A percentile compares a stretch with the other conserved stretches of the same genome.
Evolutionary conservation across 2,888 invertebrate species (phyloP).

Genomic region (Torymus aiolomorphi): DNA sequence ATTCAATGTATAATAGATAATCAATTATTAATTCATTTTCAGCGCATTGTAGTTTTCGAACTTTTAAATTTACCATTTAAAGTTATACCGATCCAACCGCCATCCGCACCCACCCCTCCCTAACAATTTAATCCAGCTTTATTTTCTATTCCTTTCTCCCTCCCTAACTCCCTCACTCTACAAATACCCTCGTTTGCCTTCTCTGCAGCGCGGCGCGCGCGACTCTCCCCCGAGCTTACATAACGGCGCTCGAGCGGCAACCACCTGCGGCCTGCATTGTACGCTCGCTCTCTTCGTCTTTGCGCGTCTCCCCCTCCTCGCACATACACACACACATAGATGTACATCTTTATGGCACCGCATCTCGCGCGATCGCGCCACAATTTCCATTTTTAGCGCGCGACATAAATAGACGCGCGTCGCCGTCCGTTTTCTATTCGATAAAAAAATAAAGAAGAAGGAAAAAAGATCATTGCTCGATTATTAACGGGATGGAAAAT

Average conservation of each 20-base stretch:
- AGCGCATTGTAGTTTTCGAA: too few relatives aligned
- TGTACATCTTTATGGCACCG: slow-evolving; percentile 8
- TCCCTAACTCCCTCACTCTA: neutral
- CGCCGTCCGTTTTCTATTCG: neutral
- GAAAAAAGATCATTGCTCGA: too few relatives aligned
- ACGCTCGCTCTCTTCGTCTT: neutral
- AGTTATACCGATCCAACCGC: neutral
- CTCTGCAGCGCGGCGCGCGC: neutral
- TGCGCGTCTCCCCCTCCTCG: neutral
- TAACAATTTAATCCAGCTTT: too few relatives aligned
- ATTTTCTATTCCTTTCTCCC: neutral
- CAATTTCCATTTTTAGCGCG: slow-evolving; percentile 53
- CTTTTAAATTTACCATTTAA: too few relatives aligned
- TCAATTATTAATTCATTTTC: too few relatives aligned
- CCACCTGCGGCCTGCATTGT: slow-evolving; percentile 41
- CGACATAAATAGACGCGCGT: neutral
- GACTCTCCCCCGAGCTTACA: slow-evolving; percentile 20
- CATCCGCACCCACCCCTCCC: neutral
- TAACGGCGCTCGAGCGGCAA: slow-evolving; percentile 1
- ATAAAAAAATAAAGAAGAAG: too few relatives aligned
- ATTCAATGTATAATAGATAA: too few relatives aligned
- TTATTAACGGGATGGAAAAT: too few relatives aligned
- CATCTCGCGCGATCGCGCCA: slow-evolving; percentile 35
- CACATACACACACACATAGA: too few relatives aligned
- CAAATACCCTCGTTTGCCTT: neutral